Conservation (phyloP, 1,140 invertebrate genomes). For the Sinella curviseta region DNA sequence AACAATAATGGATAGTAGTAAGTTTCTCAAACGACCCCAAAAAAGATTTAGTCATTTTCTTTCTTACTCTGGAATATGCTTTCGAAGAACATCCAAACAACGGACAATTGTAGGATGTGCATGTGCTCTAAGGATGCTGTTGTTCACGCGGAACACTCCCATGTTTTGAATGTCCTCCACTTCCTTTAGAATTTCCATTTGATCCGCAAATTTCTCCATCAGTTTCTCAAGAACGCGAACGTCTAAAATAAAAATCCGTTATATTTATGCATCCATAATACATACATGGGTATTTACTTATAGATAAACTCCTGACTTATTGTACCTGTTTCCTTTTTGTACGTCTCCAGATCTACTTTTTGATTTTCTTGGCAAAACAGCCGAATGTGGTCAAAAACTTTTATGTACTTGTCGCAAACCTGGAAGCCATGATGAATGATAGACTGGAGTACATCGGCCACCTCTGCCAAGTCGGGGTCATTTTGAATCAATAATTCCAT, state of each 20-base stretch:
- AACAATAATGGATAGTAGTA: background rate
- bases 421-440: constrained; percentile 64
- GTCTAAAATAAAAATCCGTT: constrained; percentile 36
- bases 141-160: constrained; percentile 70
- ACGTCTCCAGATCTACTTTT: constrained; percentile 58
- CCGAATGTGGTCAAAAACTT: constrained; percentile 67
- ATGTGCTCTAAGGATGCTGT: constrained; percentile 69
- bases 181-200: constrained; percentile 63
- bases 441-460: constrained; percentile 60
- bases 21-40: background rate
- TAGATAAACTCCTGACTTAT: constrained; percentile 25
- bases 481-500: constrained; percentile 65
- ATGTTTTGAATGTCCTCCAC: constrained; percentile 63
- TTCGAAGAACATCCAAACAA: constrained; percentile 65
- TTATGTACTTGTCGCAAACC: constrained; percentile 63
- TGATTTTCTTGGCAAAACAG: constrained; percentile 71
- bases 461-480: constrained; percentile 62
- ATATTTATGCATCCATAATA: too few species aligned
- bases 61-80: constrained; percentile 59
- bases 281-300: too few species aligned
- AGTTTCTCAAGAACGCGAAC: constrained; percentile 33
- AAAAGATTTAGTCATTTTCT: constrained; percentile 44
- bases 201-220: constrained; percentile 63
- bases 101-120: constrained; percentile 67
- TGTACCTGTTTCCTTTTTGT: constrained; percentile 4